Evolutionary conservation across 2,888 invertebrate genomes (phyloP).

Genomic region (Chelonus formosanus): DNA sequence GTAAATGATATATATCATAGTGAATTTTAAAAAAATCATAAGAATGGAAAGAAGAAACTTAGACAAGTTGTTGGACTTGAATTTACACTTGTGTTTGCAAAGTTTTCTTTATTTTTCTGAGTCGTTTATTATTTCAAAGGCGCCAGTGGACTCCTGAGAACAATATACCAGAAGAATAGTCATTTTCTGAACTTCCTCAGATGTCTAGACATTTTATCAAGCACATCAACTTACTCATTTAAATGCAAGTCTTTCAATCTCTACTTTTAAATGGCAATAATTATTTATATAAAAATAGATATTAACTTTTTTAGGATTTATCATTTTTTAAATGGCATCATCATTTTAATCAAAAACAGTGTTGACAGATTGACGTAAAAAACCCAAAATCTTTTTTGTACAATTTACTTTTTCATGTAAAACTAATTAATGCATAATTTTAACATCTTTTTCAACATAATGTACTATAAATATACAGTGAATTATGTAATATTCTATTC

Average conservation of each 20-base stretch:
- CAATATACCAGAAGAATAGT: slow-evolving; percentile 12
- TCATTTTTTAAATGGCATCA: no score
- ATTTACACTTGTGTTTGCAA: slow-evolving; percentile 31
- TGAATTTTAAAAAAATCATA: neutral
- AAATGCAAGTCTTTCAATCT: neutral
- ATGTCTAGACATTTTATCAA: slow-evolving; percentile 16
- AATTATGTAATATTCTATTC: slow-evolving; percentile 3
- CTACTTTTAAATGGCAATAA: neutral
- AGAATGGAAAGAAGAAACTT: neutral
- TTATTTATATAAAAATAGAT: neutral
- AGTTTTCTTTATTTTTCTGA: slow-evolving; percentile 13
- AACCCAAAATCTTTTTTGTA: no score
- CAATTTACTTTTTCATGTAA: no score
- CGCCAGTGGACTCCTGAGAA: slow-evolving; percentile 23
- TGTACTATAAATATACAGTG: neutral
- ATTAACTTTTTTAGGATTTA: no score
- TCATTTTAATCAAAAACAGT: no score
- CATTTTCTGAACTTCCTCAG: neutral
- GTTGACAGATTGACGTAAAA: no score
- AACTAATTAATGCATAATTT: neutral
- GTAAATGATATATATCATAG: neutral
- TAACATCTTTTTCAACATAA: neutral
- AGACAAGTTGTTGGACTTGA: neutral
- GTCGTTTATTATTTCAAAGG: slow-evolving; percentile 13
- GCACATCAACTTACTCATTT: neutral